Base-by-base conservation (phyloP, 2,888 invertebrate species). In the Meteorus colon region DNA sequence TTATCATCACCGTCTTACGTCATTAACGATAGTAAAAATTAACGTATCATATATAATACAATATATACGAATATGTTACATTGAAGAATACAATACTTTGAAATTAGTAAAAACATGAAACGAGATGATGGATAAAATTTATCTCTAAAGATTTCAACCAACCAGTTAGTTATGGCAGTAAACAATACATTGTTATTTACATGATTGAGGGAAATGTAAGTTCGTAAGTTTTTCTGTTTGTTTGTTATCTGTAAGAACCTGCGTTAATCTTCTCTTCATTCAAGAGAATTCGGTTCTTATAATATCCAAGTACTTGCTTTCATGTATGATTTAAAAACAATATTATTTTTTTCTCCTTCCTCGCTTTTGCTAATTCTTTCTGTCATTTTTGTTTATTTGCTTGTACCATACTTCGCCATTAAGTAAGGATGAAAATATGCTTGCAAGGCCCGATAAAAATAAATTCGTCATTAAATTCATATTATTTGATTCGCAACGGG, bases 141-240 rank as follows among this genome's bases (percentile, higher is more conserved):
- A 27, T 74, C 67, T 80, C 67, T 48, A 10, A 48, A 41, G 69
- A 78, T 70, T 78, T 77, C 55, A 77, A 81, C 65, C 48, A 79
- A 81, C 74, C 72, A 55, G 71, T 81, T 79, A 79, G 59, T 81
- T 84, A 84, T 85, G 85, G 84, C 85, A 84, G 84, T 84, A 85
- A 85, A 85, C 78, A 84, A 86, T 83, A 82, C 79, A 75, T 80
- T 77, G 75, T 55, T 82, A 82, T 84, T 83, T 84, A 86, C 84
- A 86, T 77, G 80, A 79, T 82, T 77, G 80, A 81, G 73, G 77
- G 79, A 79, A 77, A 80, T 79, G 78, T 79, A 60, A 78, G 81
- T 79, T 77, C 70, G 76, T 78, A 73, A 75, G 29, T 74, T 55
- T 66, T 48, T 67, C 37, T 72, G 69, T 71, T 60, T 48, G 45